A percentile compares a stretch with the other conserved stretches of the same genome.
These are phyloP conservation scores for Pachypsylla venusta DNA, from an alignment of 1,140 invertebrate genomes.

Conservation along the genomic window DNA sequence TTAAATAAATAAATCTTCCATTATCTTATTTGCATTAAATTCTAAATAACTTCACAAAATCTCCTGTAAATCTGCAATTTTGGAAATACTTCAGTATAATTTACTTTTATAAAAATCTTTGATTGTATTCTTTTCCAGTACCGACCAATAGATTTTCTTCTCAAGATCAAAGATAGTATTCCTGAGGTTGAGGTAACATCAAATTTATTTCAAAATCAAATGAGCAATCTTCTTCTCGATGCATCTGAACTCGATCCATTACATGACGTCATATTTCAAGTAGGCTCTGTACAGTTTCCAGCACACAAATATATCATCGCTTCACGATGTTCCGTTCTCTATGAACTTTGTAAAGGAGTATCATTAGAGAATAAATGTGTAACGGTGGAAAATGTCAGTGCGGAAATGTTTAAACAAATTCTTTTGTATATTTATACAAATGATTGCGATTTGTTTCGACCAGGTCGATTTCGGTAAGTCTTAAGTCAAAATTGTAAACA, in stretches of 20 bases:
- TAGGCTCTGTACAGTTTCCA: slow-evolving; percentile 34
- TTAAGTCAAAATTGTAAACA: neutral
- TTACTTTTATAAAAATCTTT: too few species aligned
- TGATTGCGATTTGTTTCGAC: slow-evolving; percentile 40
- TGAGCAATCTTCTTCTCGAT: slow-evolving; percentile 39
- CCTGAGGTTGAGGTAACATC: neutral
- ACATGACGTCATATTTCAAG: slow-evolving; percentile 48
- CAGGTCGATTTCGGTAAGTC: slow-evolving; percentile 32
- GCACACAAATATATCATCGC: slow-evolving; percentile 54
- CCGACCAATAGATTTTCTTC: slow-evolving; percentile 6
- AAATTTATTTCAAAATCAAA: slow-evolving; percentile 27
- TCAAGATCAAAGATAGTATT: neutral
- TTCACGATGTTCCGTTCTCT: neutral
- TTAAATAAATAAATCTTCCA: too few species aligned
- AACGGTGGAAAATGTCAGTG: slow-evolving; percentile 37
- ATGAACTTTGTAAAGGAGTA: neutral
- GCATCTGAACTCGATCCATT: slow-evolving; percentile 42
- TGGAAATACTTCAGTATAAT: too few species aligned
- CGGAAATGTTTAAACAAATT: slow-evolving; percentile 46
- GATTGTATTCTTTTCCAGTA: too few species aligned
- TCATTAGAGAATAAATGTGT: neutral
- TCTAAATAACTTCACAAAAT: too few species aligned
- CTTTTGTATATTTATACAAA: slow-evolving; percentile 50
- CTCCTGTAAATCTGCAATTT: too few species aligned
- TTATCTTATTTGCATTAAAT: too few species aligned